Conservation (phyloP, 2,888 invertebrate species). For the Catocala fraxini region DNA sequence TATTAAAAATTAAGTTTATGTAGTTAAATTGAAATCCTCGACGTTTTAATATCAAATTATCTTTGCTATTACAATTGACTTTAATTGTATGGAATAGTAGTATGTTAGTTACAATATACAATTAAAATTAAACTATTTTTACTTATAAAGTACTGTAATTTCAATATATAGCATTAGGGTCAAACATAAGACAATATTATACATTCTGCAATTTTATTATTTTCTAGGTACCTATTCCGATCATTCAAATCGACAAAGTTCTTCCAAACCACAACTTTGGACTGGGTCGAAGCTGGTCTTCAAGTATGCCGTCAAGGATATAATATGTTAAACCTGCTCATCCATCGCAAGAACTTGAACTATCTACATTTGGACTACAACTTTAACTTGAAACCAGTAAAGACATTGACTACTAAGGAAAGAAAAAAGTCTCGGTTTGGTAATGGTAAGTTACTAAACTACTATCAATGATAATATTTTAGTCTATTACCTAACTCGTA, state of each 20-base stretch:
- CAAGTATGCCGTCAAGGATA: conserved; percentile 99
- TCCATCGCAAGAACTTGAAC: conserved; percentile 99
- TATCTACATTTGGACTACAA: conserved; percentile 99
- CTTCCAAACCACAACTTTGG: conserved; percentile 99
- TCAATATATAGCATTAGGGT: no score
- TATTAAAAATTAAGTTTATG: no score
- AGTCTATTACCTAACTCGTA: neutral
- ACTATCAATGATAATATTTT: neutral
- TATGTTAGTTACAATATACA: no score
- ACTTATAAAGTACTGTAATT: no score
- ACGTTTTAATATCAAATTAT: no score
- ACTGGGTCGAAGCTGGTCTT: conserved; percentile 99
- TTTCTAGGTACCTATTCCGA: conserved; percentile 94
- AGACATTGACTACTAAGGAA: conserved; percentile 99
- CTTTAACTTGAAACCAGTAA: conserved; percentile 99
- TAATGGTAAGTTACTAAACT: conserved; percentile 89
- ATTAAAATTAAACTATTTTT: no score
- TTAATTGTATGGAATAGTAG: no score
- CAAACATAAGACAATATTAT: neutral
- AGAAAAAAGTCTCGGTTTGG: conserved; percentile 99
- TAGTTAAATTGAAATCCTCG: no score
- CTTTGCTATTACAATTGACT: no score
- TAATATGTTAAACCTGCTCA: conserved; percentile 99
- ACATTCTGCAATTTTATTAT: neutral
- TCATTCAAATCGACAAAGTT: conserved; percentile 99